Evolutionary conservation across 2,113 vertebrate species (phyloP).

Genomic region (Natator depressus): DNA sequence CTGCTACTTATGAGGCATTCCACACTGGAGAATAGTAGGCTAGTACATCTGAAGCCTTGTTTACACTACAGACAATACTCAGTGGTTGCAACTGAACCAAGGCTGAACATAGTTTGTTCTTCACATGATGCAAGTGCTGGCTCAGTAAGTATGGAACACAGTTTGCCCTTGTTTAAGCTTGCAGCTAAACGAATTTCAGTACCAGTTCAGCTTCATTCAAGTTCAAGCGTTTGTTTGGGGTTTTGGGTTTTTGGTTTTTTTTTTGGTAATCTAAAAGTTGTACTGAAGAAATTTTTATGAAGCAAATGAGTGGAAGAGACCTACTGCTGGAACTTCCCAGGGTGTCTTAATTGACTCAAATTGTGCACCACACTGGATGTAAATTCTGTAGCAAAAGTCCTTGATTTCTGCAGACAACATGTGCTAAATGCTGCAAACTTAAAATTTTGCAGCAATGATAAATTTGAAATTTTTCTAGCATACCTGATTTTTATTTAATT

Average conservation of each 20-base stretch:
- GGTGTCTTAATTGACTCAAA: not conserved
- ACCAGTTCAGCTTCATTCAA: not conserved
- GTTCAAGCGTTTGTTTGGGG: not conserved
- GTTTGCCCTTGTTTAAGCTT: not conserved
- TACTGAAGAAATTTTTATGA: not conserved
- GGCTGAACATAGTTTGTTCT: not conserved
- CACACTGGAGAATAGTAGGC: not conserved
- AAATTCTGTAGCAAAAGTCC: not conserved
- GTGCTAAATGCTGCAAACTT: not conserved
- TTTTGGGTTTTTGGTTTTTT: no score
- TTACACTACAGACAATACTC: not conserved
- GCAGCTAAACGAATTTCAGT: not conserved
- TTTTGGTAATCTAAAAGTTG: not conserved
- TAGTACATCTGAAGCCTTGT: not conserved
- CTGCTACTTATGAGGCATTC: not conserved
- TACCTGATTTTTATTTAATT: not conserved
- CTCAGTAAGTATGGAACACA: not conserved
- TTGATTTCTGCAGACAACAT: not conserved
- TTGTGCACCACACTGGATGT: not conserved
- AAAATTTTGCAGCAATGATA: not conserved
- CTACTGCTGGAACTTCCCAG: not conserved
- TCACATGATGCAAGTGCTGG: not conserved
- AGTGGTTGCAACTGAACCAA: not conserved
- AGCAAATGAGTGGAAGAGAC: not conserved
- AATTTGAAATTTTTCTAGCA: not conserved